phyloP scores from a whole-genome alignment of 2,113 vertebrate species.

The Rhinopomastus cyanomelas region DNA sequence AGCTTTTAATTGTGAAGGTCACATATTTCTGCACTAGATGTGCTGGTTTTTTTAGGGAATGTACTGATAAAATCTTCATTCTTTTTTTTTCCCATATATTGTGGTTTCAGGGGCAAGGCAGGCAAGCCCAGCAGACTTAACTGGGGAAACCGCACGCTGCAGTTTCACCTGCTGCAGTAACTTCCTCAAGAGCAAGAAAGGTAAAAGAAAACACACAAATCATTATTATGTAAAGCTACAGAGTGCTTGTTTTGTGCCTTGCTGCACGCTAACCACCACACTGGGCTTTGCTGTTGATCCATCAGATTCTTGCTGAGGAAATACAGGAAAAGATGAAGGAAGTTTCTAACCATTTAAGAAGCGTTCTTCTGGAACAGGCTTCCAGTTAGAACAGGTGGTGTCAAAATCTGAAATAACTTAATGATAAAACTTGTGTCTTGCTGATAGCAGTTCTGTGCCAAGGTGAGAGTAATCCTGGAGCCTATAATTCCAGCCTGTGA shows the following conservation, averaged over 20 bases:
- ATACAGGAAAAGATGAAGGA: not conserved
- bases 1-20: not conserved
- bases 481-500: not conserved
- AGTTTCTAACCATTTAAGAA: not conserved
- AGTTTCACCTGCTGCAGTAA: not conserved
- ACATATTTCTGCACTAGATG: not conserved
- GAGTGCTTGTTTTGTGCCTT: not conserved
- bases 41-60: not conserved
- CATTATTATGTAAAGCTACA: not conserved
- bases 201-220: not conserved
- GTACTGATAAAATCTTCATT: not conserved
- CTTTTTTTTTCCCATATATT: not conserved
- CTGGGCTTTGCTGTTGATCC: not conserved
- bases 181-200: not conserved
- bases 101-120: not conserved
- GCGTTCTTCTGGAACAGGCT: accelerated
- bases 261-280: not conserved
- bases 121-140: not conserved
- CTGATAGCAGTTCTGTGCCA: not conserved
- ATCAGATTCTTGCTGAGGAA: not conserved
- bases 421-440: not conserved
- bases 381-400: not conserved
- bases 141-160: not conserved
- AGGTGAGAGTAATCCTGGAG: not conserved
- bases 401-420: not conserved